Percentiles rank a stretch among this genome's conserved stretches.
Evolutionary conservation across 2,888 invertebrate genomes (phyloP).

Genomic region (Cerastis leucographa): DNA sequence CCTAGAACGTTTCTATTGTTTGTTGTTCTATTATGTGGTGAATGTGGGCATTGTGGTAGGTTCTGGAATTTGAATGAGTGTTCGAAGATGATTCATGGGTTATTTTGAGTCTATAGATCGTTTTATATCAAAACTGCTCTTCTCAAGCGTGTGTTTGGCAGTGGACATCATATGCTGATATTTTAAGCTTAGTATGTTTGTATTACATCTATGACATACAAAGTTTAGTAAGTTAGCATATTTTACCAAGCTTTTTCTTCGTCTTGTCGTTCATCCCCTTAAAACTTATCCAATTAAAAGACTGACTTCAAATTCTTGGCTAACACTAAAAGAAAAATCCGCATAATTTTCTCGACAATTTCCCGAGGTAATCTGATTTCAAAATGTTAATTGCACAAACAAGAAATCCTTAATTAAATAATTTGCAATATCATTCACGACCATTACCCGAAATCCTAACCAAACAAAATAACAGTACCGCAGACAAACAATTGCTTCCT

Average conservation of each 20-base stretch:
- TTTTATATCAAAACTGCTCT: neutral
- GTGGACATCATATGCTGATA: neutral
- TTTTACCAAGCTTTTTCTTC: neutral
- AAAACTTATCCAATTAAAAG: neutral
- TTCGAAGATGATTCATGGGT: constrained; percentile 29
- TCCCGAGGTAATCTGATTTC: neutral
- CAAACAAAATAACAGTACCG: constrained; percentile 31
- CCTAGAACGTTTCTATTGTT: constrained; percentile 36
- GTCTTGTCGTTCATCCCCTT: neutral
- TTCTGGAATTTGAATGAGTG: constrained; percentile 26
- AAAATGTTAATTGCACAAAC: neutral
- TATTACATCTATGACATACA: neutral
- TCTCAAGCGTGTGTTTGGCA: neutral
- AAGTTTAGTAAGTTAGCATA: neutral
- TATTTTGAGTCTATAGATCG: constrained; percentile 24
- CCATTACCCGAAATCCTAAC: constrained; percentile 31
- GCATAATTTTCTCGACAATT: neutral
- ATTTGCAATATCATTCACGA: constrained; percentile 37
- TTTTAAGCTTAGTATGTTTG: neutral
- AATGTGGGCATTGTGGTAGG: constrained; percentile 27
- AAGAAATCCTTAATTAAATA: constrained; percentile 21
- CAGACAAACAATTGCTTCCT: constrained; percentile 30
- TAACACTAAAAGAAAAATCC: neutral
- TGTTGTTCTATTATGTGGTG: constrained; percentile 26
- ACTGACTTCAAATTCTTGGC: neutral